phyloP scores from a whole-genome alignment of 2,888 invertebrate species.

The Drosophila cognata region DNA sequence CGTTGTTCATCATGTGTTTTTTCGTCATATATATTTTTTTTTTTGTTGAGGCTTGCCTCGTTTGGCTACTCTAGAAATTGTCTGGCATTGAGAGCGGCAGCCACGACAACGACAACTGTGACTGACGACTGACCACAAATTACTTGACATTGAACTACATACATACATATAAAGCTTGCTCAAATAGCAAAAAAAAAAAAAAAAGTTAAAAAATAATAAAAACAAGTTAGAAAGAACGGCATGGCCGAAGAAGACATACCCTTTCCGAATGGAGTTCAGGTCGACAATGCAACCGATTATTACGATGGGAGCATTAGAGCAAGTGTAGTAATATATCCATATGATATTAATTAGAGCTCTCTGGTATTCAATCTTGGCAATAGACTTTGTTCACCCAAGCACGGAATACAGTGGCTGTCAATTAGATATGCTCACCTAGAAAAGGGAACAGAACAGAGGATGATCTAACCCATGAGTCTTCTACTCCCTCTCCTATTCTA shows the following conservation, averaged over 20 bases:
- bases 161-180: conserved; percentile 34
- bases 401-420: neutral
- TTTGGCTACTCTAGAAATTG: conserved; percentile 66
- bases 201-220: conserved; percentile 13
- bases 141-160: conserved; percentile 74
- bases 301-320: neutral
- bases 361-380: neutral
- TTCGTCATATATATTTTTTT: neutral
- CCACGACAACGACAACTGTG: conserved; percentile 55
- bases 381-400: neutral
- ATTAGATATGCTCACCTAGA: neutral
- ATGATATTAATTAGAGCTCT: neutral
- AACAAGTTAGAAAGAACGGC: neutral
- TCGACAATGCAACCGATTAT: neutral
- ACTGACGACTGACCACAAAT: conserved; percentile 55
- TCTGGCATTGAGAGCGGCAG: conserved; percentile 71
- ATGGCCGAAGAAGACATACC: neutral
- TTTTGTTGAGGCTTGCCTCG: conserved; percentile 44
- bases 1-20: conserved; percentile 43
- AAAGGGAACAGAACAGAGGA: neutral
- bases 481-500: neutral
- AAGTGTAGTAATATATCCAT: neutral
- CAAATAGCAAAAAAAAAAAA: conserved; percentile 16
- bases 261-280: neutral
- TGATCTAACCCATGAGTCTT: neutral